Percentiles rank a stretch among this genome's conserved stretches.
Evolutionary conservation across 1,140 invertebrate genomes (phyloP).

Genomic region (Aphelenchoides avenae): DNA sequence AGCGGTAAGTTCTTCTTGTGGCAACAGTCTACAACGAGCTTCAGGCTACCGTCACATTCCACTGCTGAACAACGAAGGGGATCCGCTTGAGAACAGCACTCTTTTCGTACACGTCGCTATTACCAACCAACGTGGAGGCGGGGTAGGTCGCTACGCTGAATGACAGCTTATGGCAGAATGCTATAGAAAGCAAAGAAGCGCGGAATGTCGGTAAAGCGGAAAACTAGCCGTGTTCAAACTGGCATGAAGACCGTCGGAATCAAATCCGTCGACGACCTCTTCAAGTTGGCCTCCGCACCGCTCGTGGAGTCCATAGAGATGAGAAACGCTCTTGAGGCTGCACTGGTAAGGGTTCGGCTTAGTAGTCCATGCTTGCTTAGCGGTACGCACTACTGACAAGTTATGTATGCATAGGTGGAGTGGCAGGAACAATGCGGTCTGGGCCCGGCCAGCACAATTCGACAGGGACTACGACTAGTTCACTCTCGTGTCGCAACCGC

Average conservation of each 20-base stretch:
- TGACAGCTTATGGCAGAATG: too few relatives aligned
- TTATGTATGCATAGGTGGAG: constrained; percentile 29
- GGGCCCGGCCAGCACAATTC: constrained; percentile 51
- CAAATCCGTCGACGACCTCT: constrained; percentile 63
- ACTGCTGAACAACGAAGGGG: constrained; percentile 65
- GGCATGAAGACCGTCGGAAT: constrained; percentile 62
- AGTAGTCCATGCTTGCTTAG: too few relatives aligned
- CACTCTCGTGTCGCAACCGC: constrained; percentile 47
- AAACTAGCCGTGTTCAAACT: constrained; percentile 48
- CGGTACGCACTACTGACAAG: too few relatives aligned
- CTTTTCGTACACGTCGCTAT: constrained; percentile 68
- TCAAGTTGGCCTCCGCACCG: constrained; percentile 61
- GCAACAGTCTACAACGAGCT: background rate
- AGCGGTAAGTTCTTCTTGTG: constrained; percentile 61
- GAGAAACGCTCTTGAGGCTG: constrained; percentile 42
- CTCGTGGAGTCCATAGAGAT: constrained; percentile 56
- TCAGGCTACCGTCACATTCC: constrained; percentile 67
- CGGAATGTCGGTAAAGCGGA: constrained; percentile 58
- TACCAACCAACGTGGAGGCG: constrained; percentile 65
- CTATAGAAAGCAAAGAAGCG: constrained; percentile 58
- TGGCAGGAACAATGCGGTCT: constrained; percentile 59
- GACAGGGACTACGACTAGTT: constrained; percentile 51
- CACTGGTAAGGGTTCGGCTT: constrained; percentile 48
- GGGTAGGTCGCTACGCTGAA: constrained; percentile 59
- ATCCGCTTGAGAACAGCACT: constrained; percentile 64